Base-by-base conservation (phyloP, 92 coral and sea anemone species). In the Umimayanthus chanpuru region DNA sequence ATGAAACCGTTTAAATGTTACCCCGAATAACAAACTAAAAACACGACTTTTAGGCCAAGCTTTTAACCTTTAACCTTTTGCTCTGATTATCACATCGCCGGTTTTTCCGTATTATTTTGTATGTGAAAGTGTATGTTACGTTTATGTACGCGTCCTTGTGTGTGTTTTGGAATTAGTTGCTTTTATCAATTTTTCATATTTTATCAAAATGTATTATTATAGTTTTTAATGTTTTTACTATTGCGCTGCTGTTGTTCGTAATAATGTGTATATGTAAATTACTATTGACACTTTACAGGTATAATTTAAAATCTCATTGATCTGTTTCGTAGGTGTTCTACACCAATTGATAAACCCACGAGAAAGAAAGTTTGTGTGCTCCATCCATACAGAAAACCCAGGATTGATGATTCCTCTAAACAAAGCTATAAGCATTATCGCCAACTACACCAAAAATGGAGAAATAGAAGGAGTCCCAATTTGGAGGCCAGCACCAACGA, bases 351-450 rank as follows among this genome's bases (percentile, higher is more conserved):
- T 92, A 50, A 78, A 88, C 16, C 87, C 88, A 18, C 86, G 90
- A 18, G 94, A 88, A 73, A 88, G 94, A 20, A 90, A 84, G 71
- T 93, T 91, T 75, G 93, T 93, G 14, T 93, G 96, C 68, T 89
- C 79, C 40, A 72, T 92, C 15, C 76, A 67, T 38, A 66, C 87
- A 76, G 84, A 76, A 1, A 90, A 90, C 53, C 94, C 82, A 11
- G 81, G 86, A 39, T 5, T 93, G 56, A 89, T 93, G 93, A 61
- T 55, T 64, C 96, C 96, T 26, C 87, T 92, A 53, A 90, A 93
- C 90, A 92, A 90, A 72, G 77, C 91, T 12, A 79, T 85, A 74
- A 78, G 73, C 40, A 80, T 89, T n/a, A 87, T 93, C 21, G 90
- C 86, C 76, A 56, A 80, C 84, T 56, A 53, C 39, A 85, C 88